phyloP scores from a whole-genome alignment of 2,888 invertebrate species.

The Callyntrura sp. region DNA sequence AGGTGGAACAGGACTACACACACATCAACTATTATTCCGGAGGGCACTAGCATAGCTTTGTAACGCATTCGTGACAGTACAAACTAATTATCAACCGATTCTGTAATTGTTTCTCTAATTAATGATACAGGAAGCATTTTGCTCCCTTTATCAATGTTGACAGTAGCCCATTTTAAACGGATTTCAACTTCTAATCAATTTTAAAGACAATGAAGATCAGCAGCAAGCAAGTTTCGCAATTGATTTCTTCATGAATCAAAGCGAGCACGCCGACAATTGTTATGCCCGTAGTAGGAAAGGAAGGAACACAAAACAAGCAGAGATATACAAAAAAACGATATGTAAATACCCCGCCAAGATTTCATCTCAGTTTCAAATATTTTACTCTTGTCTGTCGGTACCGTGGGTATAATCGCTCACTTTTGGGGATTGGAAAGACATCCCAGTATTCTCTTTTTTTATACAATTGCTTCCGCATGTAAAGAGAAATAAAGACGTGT shows the following conservation, averaged over 20 bases:
- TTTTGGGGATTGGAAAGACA: background rate
- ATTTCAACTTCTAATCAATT: constrained; percentile 19
- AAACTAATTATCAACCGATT: too few species aligned
- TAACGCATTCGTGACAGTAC: too few species aligned
- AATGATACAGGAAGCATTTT: too few species aligned
- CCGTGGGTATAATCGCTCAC: background rate
- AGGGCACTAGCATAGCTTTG: too few species aligned
- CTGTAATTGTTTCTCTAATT: too few species aligned
- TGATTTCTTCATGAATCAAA: background rate
- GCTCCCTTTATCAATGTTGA: background rate
- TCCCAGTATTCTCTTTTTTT: background rate
- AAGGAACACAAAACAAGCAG: background rate
- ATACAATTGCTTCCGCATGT: constrained; percentile 20
- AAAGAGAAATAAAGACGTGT: background rate
- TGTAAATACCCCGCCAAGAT: background rate
- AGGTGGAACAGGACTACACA: too few species aligned
- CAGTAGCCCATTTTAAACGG: constrained; percentile 6
- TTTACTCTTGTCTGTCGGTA: background rate
- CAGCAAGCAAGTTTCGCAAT: background rate
- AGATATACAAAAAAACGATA: background rate
- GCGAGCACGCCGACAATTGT: background rate
- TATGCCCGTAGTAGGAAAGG: background rate
- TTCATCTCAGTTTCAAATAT: background rate
- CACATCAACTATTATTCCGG: too few species aligned
- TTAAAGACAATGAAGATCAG: background rate